Evolutionary conservation across 2,797 vertebrate species (phyloP).

Genomic region (Protonibea diacanthus): DNA sequence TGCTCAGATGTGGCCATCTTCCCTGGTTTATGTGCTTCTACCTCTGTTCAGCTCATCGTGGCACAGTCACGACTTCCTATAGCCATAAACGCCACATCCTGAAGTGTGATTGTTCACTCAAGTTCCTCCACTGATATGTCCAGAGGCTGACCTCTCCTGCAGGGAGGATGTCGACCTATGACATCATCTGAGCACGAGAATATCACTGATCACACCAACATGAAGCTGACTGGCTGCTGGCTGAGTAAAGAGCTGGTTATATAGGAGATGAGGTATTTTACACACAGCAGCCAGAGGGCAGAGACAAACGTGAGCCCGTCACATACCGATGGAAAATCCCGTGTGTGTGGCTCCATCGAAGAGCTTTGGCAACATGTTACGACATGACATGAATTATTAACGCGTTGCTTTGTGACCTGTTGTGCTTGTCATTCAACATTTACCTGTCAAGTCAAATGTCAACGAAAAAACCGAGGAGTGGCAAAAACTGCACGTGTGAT

Average conservation of each 20-base stretch:
- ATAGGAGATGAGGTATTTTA: constrained; percentile 34
- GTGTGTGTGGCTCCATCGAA: constrained; percentile 1
- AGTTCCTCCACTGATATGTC: background rate
- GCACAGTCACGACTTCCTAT: constrained; percentile 3
- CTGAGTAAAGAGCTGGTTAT: background rate
- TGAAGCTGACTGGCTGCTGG: background rate
- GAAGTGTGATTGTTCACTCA: constrained; percentile 13
- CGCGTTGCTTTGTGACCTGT: constrained; percentile 48
- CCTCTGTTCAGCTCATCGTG: background rate
- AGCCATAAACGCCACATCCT: constrained; percentile 17
- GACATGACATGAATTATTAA: constrained; percentile 59
- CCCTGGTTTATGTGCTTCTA: no score
- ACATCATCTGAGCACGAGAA: constrained; percentile 4
- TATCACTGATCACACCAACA: background rate
- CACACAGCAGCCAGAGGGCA: constrained; percentile 22
- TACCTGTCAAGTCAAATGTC: constrained; percentile 31
- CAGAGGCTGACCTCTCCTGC: constrained; percentile 9
- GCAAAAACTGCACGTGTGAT: background rate
- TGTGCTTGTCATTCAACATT: constrained; percentile 49
- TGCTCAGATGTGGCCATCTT: no score
- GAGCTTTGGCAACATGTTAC: constrained; percentile 46
- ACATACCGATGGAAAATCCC: constrained; percentile 23
- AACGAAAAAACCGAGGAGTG: constrained; percentile 24
- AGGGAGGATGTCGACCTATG: constrained; percentile 4
- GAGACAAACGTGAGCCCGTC: background rate